Evolutionary conservation across 2,888 invertebrate genomes (phyloP).

Genomic region (Cataglyphis altisquamis): DNA sequence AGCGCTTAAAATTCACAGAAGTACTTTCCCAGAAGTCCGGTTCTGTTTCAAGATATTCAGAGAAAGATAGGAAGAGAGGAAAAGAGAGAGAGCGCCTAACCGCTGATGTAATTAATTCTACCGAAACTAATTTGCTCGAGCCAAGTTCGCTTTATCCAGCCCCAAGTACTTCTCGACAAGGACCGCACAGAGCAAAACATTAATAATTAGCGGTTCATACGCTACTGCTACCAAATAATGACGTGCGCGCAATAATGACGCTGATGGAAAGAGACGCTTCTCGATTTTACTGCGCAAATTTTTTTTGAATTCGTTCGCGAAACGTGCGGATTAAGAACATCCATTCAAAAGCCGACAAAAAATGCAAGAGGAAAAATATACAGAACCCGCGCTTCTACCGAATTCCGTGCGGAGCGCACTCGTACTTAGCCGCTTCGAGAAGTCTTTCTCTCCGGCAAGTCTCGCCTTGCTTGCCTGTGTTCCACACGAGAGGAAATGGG

Average conservation of each 20-base stretch:
- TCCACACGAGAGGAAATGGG: conserved; percentile 47
- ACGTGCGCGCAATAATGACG: not conserved
- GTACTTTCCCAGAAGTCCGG: conserved; percentile 5
- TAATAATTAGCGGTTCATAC: conserved; percentile 70
- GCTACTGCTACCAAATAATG: not conserved
- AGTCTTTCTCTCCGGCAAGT: conserved; percentile 50
- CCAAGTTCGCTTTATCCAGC: conserved; percentile 77
- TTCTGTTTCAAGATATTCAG: conserved; percentile 31
- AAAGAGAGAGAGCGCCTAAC: conserved; percentile 64
- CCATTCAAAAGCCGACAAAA: conserved; percentile 24
- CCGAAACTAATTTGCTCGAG: conserved; percentile 81
- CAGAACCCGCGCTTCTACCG: conserved; percentile 37
- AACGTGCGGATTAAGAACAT: conserved; percentile 9
- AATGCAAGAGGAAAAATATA: conserved; percentile 5
- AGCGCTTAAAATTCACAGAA: conserved; percentile 47
- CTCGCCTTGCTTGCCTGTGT: conserved; percentile 47
- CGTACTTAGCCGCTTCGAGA: conserved; percentile 35
- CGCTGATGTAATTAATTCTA: conserved; percentile 80
- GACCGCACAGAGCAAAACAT: conserved; percentile 61
- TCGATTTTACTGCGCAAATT: conserved; percentile 16
- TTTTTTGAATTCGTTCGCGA: conserved; percentile 3
- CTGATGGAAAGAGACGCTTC: conserved; percentile 12
- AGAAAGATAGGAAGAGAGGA: conserved; percentile 1
- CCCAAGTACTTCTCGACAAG: conserved; percentile 68
- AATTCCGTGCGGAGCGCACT: conserved; percentile 35